Evolutionary conservation across 2,113 vertebrate species (phyloP).

Genomic region (Bambusicola thoracicus): DNA sequence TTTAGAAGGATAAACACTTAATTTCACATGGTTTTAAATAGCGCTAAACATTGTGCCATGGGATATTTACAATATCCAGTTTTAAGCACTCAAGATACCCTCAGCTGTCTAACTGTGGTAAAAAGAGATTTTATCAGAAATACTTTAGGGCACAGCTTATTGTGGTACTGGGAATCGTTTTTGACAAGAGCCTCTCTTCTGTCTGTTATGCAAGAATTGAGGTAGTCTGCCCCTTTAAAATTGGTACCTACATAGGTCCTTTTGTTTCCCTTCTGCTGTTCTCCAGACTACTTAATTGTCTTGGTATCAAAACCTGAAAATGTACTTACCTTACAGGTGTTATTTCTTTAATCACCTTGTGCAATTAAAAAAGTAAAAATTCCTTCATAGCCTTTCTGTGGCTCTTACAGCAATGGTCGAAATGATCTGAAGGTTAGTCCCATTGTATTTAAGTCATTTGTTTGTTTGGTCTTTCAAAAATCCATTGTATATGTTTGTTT

Average conservation of each 20-base stretch:
- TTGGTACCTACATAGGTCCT: not conserved
- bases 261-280: not conserved
- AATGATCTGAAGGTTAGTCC: not conserved
- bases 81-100: not conserved
- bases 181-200: not conserved
- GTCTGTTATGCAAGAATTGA: not conserved
- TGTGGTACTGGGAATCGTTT: not conserved
- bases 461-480: not conserved
- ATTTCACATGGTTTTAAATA: conserved; percentile 1
- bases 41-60: not conserved
- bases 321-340: not conserved
- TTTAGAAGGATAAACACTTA: not conserved
- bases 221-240: not conserved
- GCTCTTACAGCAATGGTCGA: not conserved
- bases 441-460: not conserved
- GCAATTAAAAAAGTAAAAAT: not conserved
- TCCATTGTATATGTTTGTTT: not conserved
- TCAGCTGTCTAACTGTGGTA: conserved; percentile 4
- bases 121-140: conserved; percentile 1
- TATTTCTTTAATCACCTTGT: not conserved
- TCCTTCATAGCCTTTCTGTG: not conserved
- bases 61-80: not conserved
- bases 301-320: not conserved
- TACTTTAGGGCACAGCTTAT: not conserved
- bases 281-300: not conserved